Evolutionary conservation across 2,888 invertebrate species (phyloP).

Genomic region (Dicyrtomina minuta): DNA sequence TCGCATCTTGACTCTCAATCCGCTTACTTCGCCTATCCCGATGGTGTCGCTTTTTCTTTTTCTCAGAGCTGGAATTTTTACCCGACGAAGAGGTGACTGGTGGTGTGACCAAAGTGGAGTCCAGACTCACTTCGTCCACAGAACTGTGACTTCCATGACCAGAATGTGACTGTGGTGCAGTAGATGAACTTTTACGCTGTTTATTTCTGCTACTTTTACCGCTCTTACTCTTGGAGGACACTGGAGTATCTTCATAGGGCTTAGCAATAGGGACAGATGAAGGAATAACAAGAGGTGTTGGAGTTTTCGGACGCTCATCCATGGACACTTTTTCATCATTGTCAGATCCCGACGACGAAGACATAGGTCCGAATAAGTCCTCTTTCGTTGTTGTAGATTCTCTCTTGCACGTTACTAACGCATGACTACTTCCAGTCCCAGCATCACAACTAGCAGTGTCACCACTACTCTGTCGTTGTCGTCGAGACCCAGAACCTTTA

Average conservation of each 20-base stretch:
- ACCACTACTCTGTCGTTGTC: slow-evolving; percentile 40
- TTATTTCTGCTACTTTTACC: slow-evolving; percentile 25
- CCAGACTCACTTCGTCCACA: slow-evolving; percentile 33
- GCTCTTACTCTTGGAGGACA: slow-evolving; percentile 31
- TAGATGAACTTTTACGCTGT: slow-evolving; percentile 28
- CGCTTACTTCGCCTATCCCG: slow-evolving; percentile 70
- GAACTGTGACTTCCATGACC: slow-evolving; percentile 20
- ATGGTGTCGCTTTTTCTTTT: slow-evolving; percentile 80
- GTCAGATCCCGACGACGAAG: slow-evolving; percentile 47
- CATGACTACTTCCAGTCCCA: slow-evolving; percentile 31
- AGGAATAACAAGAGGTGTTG: slow-evolving; percentile 36
- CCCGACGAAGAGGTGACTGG: slow-evolving; percentile 29
- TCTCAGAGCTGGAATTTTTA: slow-evolving; percentile 59
- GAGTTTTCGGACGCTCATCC: slow-evolving; percentile 46
- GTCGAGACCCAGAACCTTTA: slow-evolving; percentile 37
- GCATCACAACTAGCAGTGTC: slow-evolving; percentile 36
- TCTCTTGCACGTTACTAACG: slow-evolving; percentile 31
- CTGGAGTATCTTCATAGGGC: slow-evolving; percentile 36
- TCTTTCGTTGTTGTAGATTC: slow-evolving; percentile 47
- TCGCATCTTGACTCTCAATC: slow-evolving; percentile 65
- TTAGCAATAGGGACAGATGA: not conserved
- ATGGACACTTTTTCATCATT: slow-evolving; percentile 32
- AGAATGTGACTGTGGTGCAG: slow-evolving; percentile 2
- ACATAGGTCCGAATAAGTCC: slow-evolving; percentile 49
- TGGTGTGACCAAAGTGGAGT: slow-evolving; percentile 27